These are phyloP conservation scores for Uria aalge DNA, from an alignment of 2,113 vertebrate species.

Conservation along the genomic window DNA sequence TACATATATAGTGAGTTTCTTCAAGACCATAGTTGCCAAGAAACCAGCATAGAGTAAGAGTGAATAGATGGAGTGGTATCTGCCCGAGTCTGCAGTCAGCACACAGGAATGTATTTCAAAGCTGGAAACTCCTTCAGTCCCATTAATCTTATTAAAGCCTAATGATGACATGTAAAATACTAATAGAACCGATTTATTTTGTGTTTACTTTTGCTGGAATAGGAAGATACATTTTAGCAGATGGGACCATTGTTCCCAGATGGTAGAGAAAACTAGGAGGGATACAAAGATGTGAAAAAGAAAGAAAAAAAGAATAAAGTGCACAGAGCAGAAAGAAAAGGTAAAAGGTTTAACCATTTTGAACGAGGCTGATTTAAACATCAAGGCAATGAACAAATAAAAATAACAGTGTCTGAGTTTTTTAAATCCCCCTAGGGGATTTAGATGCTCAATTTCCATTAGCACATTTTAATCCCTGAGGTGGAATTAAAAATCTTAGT, in stretches of 20 bases:
- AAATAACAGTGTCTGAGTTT: neutral
- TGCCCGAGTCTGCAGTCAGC: neutral
- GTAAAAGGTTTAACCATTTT: neutral
- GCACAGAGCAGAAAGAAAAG: neutral
- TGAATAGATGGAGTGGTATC: neutral
- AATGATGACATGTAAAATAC: slow-evolving; percentile 9
- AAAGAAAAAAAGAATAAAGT: neutral
- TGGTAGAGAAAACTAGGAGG: neutral
- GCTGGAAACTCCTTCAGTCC: neutral
- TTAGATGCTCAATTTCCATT: neutral
- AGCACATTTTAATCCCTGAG: slow-evolving; percentile 15
- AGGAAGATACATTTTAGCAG: slow-evolving; percentile 17
- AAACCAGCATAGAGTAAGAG: neutral
- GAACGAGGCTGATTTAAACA: neutral
- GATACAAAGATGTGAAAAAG: neutral
- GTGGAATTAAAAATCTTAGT: slow-evolving; percentile 5
- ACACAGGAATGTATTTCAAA: neutral
- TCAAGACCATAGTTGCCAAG: neutral
- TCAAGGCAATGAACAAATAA: slow-evolving; percentile 7
- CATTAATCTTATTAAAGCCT: slow-evolving; percentile 43
- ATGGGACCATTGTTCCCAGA: slow-evolving; percentile 4
- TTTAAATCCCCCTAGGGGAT: neutral
- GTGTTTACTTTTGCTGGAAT: slow-evolving; percentile 23
- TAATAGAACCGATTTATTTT: neutral
- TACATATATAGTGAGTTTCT: neutral